Evolutionary conservation across 2,113 vertebrate genomes (phyloP).

Genomic region (Poeciliopsis retropinna): DNA sequence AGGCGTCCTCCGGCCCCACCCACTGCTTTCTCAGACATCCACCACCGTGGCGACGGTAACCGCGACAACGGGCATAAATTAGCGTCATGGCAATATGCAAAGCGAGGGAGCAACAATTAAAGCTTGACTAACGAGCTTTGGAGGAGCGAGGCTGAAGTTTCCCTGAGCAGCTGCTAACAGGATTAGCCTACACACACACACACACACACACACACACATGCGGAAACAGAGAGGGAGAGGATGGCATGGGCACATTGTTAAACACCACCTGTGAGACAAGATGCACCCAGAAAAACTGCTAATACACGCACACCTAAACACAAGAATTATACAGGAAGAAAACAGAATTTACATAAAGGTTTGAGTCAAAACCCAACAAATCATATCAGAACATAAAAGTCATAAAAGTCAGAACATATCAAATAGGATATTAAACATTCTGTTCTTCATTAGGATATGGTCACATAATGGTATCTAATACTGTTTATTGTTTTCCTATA

Average conservation of each 20-base stretch:
- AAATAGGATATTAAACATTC: background rate
- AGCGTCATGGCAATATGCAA: constrained; percentile 79
- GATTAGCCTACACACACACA: constrained; percentile 71
- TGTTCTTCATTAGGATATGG: background rate
- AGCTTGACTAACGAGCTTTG: constrained; percentile 84
- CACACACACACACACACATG: constrained; percentile 4
- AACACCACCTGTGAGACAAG: constrained; percentile 56
- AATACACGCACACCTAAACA: constrained; percentile 4
- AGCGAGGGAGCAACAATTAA: constrained; percentile 82
- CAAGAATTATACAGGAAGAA: constrained; percentile 19
- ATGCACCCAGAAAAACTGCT: constrained; percentile 24
- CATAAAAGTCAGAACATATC: too few relatives aligned
- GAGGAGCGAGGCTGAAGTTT: constrained; percentile 80
- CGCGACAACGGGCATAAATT: constrained; percentile 80
- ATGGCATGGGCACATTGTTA: constrained; percentile 15
- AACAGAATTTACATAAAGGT: constrained; percentile 8
- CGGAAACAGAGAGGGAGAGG: constrained; percentile 7
- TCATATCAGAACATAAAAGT: background rate
- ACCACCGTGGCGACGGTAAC: constrained; percentile 66
- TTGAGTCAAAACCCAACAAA: constrained; percentile 10
- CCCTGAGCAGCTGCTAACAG: constrained; percentile 79
- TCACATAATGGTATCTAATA: background rate
- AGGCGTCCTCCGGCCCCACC: constrained; percentile 49
- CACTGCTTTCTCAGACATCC: constrained; percentile 72
- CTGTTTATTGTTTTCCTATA: background rate